A percentile compares a stretch with the other conserved stretches of the same genome.
Evolutionary conservation across 2,888 invertebrate genomes (phyloP).

Genomic region (Drosophila macrothrix): DNA sequence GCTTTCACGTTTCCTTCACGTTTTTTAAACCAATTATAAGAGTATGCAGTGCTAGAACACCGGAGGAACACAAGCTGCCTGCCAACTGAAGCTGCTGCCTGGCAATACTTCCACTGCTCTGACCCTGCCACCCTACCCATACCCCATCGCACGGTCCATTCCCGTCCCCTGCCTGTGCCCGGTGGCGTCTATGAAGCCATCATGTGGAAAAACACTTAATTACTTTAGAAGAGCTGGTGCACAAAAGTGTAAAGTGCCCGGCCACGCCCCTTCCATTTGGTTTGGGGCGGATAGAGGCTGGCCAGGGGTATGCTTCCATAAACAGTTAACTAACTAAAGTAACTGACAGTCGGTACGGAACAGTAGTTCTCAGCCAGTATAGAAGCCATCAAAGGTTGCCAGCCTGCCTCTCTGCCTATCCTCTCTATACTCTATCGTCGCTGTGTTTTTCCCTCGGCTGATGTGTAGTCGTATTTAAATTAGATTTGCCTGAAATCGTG

Average conservation of each 20-base stretch:
- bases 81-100: slow-evolving; percentile 20
- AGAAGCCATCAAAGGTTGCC: slow-evolving; percentile 71
- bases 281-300: neutral
- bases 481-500: slow-evolving; percentile 81
- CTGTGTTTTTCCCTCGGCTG: slow-evolving; percentile 22
- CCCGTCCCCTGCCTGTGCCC: slow-evolving; percentile 15
- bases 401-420: neutral
- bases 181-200: slow-evolving; percentile 74
- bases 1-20: slow-evolving; percentile 54
- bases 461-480: slow-evolving; percentile 80
- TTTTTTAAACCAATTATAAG: slow-evolving; percentile 80
- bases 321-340: slow-evolving; percentile 80
- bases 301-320: slow-evolving; percentile 58
- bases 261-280: slow-evolving; percentile 59
- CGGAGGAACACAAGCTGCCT: slow-evolving; percentile 26
- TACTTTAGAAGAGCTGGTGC: slow-evolving; percentile 77
- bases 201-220: slow-evolving; percentile 78
- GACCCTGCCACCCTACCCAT: neutral
- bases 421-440: neutral
- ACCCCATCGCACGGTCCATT: neutral
- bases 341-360: slow-evolving; percentile 55
- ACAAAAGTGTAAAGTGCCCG: slow-evolving; percentile 77
- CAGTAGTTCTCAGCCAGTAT: slow-evolving; percentile 35
- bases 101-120: slow-evolving; percentile 42
- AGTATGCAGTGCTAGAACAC: slow-evolving; percentile 56